A percentile compares a stretch with the other conserved stretches of the same genome.
These are phyloP conservation scores for Halictus quadricinctus DNA, from an alignment of 2,888 invertebrate genomes.

Conservation along the genomic window DNA sequence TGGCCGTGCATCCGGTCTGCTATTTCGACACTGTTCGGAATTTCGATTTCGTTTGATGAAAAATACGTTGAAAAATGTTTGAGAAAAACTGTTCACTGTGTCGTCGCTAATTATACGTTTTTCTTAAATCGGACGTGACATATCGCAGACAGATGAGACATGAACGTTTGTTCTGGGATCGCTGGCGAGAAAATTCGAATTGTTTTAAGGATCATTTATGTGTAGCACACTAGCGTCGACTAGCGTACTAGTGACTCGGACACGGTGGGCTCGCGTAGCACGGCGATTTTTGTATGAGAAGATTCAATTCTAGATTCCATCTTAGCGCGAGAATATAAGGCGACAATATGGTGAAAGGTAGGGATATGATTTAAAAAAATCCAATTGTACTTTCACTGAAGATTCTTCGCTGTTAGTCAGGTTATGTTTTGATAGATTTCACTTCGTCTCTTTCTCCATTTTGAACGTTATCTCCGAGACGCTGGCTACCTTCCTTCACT, in stretches of 20 bases:
- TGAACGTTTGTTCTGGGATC: neutral
- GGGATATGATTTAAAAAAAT: constrained; percentile 28
- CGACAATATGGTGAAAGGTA: constrained; percentile 62
- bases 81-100: neutral
- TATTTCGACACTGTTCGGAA: constrained; percentile 48
- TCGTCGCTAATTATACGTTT: neutral
- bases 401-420: constrained; percentile 49
- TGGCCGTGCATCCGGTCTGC: constrained; percentile 58
- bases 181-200: constrained; percentile 31
- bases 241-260: neutral
- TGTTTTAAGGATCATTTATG: constrained; percentile 17
- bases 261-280: neutral
- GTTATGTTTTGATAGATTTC: constrained; percentile 69
- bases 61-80: neutral
- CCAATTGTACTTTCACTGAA: constrained; percentile 49
- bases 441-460: constrained; percentile 54
- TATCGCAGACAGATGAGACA: neutral
- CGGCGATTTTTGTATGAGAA: constrained; percentile 55
- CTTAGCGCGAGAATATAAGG: constrained; percentile 1
- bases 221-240: constrained; percentile 20
- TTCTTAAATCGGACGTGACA: neutral
- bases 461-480: constrained; percentile 50
- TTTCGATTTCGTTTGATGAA: neutral
- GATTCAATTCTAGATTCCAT: constrained; percentile 20
- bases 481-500: neutral